These are phyloP conservation scores for Neogale vison DNA, from an alignment of 2,113 vertebrate species.

Conservation along the genomic window DNA sequence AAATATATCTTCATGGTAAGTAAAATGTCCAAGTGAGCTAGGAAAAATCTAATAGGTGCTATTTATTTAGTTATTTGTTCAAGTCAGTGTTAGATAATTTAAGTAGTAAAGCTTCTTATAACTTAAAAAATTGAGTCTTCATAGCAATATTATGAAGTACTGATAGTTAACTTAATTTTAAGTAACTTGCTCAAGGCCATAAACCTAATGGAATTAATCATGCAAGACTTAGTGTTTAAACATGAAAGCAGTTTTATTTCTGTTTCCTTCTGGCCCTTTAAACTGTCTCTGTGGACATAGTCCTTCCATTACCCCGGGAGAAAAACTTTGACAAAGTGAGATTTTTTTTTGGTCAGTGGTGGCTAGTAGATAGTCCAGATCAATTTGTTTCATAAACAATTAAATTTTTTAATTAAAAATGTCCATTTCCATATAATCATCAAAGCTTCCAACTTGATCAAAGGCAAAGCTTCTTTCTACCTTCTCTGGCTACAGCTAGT, in stretches of 20 bases:
- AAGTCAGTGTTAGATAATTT: not conserved
- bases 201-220: slow-evolving; percentile 48
- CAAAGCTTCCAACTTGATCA: not conserved
- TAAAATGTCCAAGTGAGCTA: not conserved
- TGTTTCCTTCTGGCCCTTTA: slow-evolving; percentile 8
- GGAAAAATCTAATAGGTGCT: not conserved
- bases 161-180: slow-evolving; percentile 46
- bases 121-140: not conserved
- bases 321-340: not conserved
- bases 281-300: not conserved
- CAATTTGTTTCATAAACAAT: slow-evolving; percentile 13
- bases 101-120: not conserved
- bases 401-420: slow-evolving; percentile 39
- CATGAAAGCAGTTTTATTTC: slow-evolving; percentile 48
- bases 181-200: slow-evolving; percentile 38
- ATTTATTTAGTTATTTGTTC: not conserved
- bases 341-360: not conserved
- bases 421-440: not conserved
- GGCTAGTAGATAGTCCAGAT: not conserved
- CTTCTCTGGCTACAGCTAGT: not conserved
- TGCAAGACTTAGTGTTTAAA: slow-evolving; percentile 10
- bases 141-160: slow-evolving; percentile 23
- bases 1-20: not conserved
- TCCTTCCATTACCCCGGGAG: not conserved
- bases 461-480: not conserved